phyloP scores from a whole-genome alignment of 2,797 vertebrate species.

The Sternarchorhynchus goeldii region DNA sequence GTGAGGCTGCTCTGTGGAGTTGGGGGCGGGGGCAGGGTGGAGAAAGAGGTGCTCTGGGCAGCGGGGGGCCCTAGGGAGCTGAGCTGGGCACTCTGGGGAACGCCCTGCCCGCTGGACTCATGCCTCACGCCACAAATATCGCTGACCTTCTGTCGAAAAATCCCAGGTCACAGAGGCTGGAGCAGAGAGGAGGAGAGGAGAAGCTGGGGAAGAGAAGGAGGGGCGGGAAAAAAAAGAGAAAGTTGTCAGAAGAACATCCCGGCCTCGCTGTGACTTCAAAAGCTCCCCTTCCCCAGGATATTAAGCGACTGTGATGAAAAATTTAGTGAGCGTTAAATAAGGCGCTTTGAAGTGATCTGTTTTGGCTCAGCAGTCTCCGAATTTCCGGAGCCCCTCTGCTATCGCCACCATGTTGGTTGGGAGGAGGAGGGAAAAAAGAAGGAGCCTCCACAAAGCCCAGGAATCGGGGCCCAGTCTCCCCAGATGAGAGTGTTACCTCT shows the following conservation, averaged over 20 bases:
- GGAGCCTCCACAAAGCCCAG: slow-evolving; percentile 62
- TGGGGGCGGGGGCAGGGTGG: too few species aligned
- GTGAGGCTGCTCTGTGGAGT: too few species aligned
- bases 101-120: slow-evolving; percentile 39
- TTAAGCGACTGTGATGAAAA: slow-evolving; percentile 88
- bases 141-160: slow-evolving; percentile 55
- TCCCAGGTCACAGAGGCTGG: slow-evolving; percentile 53
- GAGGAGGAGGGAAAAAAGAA: slow-evolving; percentile 48
- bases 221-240: slow-evolving; percentile 67
- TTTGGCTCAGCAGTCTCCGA: slow-evolving; percentile 81
- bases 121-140: slow-evolving; percentile 52
- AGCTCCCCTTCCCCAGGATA: slow-evolving; percentile 85
- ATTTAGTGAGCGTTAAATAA: slow-evolving; percentile 87
- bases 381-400: slow-evolving; percentile 80
- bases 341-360: slow-evolving; percentile 87
- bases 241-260: slow-evolving; percentile 80
- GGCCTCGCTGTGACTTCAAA: slow-evolving; percentile 83
- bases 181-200: slow-evolving; percentile 63
- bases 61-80: too few species aligned
- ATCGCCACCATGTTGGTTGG: slow-evolving; percentile 61
- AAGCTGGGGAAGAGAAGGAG: slow-evolving; percentile 54
- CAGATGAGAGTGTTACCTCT: slow-evolving; percentile 60
- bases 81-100: slow-evolving; percentile 1
- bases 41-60: too few species aligned
- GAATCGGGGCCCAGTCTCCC: slow-evolving; percentile 59